Evolutionary conservation across 2,797 vertebrate genomes (phyloP).

Genomic region (Anabacerthia variegaticeps): DNA sequence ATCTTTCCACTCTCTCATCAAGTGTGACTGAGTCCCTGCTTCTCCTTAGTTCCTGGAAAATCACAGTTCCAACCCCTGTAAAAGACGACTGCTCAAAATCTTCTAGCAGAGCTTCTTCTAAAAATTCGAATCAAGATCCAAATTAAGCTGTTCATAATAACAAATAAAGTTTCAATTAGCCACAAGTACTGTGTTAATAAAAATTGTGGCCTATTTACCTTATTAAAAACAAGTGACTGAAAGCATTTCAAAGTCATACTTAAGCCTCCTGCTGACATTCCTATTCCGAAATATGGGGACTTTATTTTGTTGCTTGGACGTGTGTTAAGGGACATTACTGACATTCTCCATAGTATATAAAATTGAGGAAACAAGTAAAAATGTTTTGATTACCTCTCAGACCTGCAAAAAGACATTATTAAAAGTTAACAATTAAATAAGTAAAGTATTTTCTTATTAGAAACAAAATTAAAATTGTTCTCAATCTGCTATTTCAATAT

Average conservation of each 20-base stretch:
- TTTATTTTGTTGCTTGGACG: slow-evolving; percentile 69
- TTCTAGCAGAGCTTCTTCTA: background rate
- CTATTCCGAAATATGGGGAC: slow-evolving; percentile 53
- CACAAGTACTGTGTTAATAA: slow-evolving; percentile 52
- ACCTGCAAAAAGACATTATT: slow-evolving; percentile 30
- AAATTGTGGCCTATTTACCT: slow-evolving; percentile 53
- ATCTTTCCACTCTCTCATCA: background rate
- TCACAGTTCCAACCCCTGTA: background rate
- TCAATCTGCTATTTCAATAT: slow-evolving; percentile 22
- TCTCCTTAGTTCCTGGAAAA: background rate
- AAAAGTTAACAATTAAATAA: slow-evolving; percentile 68
- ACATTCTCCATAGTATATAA: slow-evolving; percentile 71
- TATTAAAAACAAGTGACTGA: slow-evolving; percentile 73
- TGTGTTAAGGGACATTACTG: slow-evolving; percentile 73
- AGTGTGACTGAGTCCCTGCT: background rate
- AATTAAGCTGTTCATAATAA: slow-evolving; percentile 62
- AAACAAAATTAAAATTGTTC: slow-evolving; percentile 63
- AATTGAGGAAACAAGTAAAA: slow-evolving; percentile 75
- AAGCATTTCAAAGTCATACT: slow-evolving; percentile 70
- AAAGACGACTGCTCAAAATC: background rate
- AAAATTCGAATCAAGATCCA: slow-evolving; percentile 24
- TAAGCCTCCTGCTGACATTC: slow-evolving; percentile 72
- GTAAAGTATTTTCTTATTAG: slow-evolving; percentile 65
- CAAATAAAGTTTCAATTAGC: slow-evolving; percentile 69
- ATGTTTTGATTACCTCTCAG: slow-evolving; percentile 71